A percentile compares a stretch with the other conserved stretches of the same genome.
phyloP scores from a whole-genome alignment of 2,888 invertebrate genomes.

The Cantharis nigra region DNA sequence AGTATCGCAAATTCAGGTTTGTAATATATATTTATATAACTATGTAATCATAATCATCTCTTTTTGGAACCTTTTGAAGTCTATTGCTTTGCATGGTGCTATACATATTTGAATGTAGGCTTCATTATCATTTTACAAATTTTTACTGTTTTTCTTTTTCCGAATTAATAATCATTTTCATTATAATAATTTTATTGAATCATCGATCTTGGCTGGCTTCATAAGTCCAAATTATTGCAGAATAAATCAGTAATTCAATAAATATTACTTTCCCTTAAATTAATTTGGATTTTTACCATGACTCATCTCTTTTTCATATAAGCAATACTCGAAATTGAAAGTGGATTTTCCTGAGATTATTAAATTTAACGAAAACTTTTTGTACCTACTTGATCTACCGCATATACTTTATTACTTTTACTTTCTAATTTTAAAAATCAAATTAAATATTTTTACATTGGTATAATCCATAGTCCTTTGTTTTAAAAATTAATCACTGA shows the following conservation, averaged over 20 bases:
- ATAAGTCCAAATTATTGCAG: neutral
- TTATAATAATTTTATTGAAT: neutral
- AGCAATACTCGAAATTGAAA: neutral
- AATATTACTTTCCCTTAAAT: neutral
- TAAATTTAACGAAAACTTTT: neutral
- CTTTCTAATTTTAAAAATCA: neutral
- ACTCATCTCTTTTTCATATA: neutral
- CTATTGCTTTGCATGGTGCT: neutral
- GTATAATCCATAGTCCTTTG: neutral
- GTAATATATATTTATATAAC: conserved; percentile 4
- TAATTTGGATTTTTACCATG: neutral
- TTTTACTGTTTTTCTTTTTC: neutral
- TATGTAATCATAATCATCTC: too few species aligned
- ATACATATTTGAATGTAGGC: neutral
- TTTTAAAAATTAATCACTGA: neutral
- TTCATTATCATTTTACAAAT: neutral
- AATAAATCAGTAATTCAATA: neutral
- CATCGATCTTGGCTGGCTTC: neutral
- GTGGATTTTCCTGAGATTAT: neutral
- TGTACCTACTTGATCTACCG: neutral
- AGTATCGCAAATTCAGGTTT: conserved; percentile 84
- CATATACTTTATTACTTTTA: neutral
- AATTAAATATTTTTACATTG: too few species aligned
- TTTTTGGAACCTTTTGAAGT: neutral
- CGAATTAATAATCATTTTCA: neutral